Evolutionary conservation across 23 tunicate species (phyloP).

Genomic region (Trididemnum clinides): DNA sequence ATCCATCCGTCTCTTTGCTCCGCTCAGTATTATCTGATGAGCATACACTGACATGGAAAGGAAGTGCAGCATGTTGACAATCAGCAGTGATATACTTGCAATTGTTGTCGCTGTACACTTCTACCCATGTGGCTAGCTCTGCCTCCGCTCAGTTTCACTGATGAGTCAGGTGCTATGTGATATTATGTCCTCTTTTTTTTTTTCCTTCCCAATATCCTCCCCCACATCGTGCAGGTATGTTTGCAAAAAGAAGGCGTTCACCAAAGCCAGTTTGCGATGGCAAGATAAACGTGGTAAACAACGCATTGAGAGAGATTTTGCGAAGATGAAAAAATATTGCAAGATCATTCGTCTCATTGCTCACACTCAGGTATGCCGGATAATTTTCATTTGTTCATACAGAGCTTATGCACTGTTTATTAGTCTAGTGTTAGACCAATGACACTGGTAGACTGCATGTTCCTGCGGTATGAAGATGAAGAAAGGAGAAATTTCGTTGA

Average conservation of each 20-base stretch:
- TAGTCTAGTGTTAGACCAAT: too few species aligned
- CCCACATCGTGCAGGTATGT: constrained; percentile 58
- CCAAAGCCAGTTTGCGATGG: constrained; percentile 90
- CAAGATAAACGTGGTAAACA: constrained; percentile 90
- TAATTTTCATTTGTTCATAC: too few species aligned
- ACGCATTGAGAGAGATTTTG: constrained; percentile 84
- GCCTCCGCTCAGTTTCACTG: constrained; percentile 88
- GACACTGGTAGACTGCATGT: too few species aligned
- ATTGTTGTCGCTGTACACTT: constrained; percentile 17
- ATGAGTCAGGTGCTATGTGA: too few species aligned
- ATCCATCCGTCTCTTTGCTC: constrained; percentile 32
- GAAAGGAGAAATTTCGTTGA: too few species aligned
- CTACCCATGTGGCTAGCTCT: not conserved
- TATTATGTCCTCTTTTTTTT: not conserved
- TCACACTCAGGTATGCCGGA: constrained; percentile 84
- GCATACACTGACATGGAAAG: constrained; percentile 29
- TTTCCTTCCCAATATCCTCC: not conserved
- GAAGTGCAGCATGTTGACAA: not conserved
- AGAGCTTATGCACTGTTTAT: too few species aligned
- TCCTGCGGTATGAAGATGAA: too few species aligned
- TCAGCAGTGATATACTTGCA: too few species aligned
- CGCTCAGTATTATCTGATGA: not conserved
- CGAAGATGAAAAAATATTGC: constrained; percentile 91
- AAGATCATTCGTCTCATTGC: constrained; percentile 89
- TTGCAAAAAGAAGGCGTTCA: constrained; percentile 99